Percentiles rank a stretch among this genome's conserved stretches.
These are phyloP conservation scores for Aselliscus stoliczkanus DNA, from an alignment of 2,797 vertebrate species.

Conservation along the genomic window DNA sequence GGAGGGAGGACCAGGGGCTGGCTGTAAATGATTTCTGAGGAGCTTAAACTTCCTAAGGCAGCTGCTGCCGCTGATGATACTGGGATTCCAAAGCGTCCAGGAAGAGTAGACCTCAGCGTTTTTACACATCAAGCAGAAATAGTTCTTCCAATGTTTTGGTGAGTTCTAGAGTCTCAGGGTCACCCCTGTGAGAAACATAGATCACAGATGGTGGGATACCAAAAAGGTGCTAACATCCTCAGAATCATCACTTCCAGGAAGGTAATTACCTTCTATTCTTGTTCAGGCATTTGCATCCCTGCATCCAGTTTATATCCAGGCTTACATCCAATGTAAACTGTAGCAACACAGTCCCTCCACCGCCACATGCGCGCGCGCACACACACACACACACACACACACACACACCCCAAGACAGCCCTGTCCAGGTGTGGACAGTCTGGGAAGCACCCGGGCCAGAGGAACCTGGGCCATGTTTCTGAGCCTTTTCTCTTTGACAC, in stretches of 20 bases:
- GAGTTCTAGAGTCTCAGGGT: not conserved
- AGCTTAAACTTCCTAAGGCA: not conserved
- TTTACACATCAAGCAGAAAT: not conserved
- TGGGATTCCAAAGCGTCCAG: not conserved
- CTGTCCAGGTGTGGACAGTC: not conserved
- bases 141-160: fast-evolving
- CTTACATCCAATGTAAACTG: not conserved
- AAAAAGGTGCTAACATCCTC: not conserved
- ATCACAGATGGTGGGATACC: not conserved
- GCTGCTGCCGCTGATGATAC: not conserved
- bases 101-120: not conserved
- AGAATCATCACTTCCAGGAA: not conserved
- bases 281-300: not conserved
- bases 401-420: no score
- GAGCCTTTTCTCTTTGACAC: not conserved
- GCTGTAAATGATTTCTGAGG: no score
- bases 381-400: no score
- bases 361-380: no score
- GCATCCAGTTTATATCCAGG: no score
- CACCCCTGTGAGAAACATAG: not conserved
- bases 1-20: fast-evolving
- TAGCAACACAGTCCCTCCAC: no score
- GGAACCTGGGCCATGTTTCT: fast-evolving
- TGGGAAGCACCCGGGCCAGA: not conserved
- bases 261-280: not conserved